Evolutionary conservation across 2,888 invertebrate species (phyloP).

Genomic region (Cyrtodaria siliqua): DNA sequence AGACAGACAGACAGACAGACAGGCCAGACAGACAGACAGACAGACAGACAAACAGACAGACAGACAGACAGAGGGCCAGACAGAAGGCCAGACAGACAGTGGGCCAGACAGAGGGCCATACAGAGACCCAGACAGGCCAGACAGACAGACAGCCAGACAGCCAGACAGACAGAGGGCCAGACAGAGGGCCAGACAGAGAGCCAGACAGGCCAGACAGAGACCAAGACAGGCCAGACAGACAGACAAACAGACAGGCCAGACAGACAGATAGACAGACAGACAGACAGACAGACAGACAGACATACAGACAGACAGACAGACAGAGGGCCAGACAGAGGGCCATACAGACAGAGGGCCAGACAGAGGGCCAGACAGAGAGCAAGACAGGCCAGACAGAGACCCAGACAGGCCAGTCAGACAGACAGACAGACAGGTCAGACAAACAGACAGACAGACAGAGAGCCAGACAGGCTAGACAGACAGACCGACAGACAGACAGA

Average conservation of each 20-base stretch:
- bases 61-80: too few species aligned
- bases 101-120: background rate
- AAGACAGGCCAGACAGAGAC: background rate
- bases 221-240: too few species aligned
- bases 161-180: background rate
- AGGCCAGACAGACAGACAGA: too few species aligned
- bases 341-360: background rate
- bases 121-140: background rate
- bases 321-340: background rate
- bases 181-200: background rate
- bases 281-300: background rate
- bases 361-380: background rate
- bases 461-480: too few species aligned
- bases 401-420: too few species aligned
- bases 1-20: too few species aligned
- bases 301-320: background rate
- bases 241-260: background rate
- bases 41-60: too few species aligned
- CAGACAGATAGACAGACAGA: constrained; percentile 4
- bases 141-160: background rate
- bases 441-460: too few species aligned
- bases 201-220: too few species aligned
- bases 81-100: background rate
- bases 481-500: constrained; percentile 6
- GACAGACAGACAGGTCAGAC: too few species aligned